A percentile compares a stretch with the other conserved stretches of the same genome.
phyloP scores from a whole-genome alignment of 2,888 invertebrate genomes.

The Loripinus fragilis region DNA sequence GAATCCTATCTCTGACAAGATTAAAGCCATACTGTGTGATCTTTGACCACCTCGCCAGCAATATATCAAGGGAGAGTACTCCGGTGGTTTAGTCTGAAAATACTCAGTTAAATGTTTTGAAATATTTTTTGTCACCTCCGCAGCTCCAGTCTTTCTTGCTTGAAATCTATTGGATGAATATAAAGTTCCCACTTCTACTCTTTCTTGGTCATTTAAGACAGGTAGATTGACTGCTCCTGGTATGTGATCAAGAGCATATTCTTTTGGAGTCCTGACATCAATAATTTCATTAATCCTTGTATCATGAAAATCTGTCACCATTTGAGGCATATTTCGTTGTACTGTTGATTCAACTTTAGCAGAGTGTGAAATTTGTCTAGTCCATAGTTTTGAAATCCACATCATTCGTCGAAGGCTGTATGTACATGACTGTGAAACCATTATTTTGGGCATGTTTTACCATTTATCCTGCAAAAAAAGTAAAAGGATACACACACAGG shows the following conservation, averaged over 20 bases:
- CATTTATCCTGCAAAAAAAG: too few species aligned
- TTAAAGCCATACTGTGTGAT: conserved; percentile 65
- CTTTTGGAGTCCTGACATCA: conserved; percentile 68
- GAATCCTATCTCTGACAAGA: conserved; percentile 69
- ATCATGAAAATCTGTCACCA: conserved; percentile 32
- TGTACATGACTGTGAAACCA: too few species aligned
- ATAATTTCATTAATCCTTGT: conserved; percentile 59
- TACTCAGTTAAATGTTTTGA: conserved; percentile 59
- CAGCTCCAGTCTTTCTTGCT: conserved; percentile 68
- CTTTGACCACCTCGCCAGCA: conserved; percentile 73
- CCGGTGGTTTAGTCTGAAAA: conserved; percentile 54
- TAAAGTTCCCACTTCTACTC: conserved; percentile 61
- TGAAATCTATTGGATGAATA: conserved; percentile 58
- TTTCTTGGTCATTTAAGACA: conserved; percentile 58
- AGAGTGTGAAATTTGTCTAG: not conserved
- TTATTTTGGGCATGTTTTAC: too few species aligned
- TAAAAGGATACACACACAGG: too few species aligned
- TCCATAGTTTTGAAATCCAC: not conserved
- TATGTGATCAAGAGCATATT: conserved; percentile 69
- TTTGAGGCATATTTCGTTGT: conserved; percentile 24
- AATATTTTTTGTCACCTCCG: conserved; percentile 62
- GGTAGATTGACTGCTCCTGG: conserved; percentile 70
- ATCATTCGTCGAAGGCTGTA: too few species aligned
- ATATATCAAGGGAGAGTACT: conserved; percentile 66
- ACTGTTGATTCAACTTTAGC: not conserved